phyloP scores from a whole-genome alignment of 2,797 vertebrate genomes.

The Chaunax sp. region DNA sequence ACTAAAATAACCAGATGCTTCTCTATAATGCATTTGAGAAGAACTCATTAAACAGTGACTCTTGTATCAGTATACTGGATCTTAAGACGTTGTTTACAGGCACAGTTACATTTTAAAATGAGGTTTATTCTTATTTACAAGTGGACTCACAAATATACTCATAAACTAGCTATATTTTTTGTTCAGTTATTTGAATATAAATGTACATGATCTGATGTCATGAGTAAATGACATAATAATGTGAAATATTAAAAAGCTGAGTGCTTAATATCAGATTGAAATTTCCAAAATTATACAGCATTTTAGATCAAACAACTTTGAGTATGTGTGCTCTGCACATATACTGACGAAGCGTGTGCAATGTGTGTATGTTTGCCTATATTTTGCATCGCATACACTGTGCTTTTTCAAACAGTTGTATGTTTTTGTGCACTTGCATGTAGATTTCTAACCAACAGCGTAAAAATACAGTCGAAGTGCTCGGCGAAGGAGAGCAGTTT shows the following conservation, averaged over 20 bases:
- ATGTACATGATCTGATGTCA: neutral
- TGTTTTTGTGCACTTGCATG: slow-evolving; percentile 44
- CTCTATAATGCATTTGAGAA: slow-evolving; percentile 1
- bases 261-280: neutral
- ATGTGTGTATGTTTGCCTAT: slow-evolving; percentile 36
- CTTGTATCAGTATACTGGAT: slow-evolving; percentile 1
- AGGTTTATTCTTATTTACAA: slow-evolving; percentile 22
- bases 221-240: slow-evolving; percentile 13
- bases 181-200: neutral
- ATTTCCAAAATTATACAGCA: neutral
- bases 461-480: slow-evolving; percentile 70
- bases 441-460: slow-evolving; percentile 61
- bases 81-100: slow-evolving; percentile 12
- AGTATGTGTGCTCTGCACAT: no score
- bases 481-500: slow-evolving; percentile 72
- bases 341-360: neutral
- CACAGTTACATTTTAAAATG: slow-evolving; percentile 17
- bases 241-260: neutral
- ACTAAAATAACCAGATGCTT: slow-evolving; percentile 37
- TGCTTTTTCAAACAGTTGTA: slow-evolving; percentile 38
- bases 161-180: neutral
- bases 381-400: slow-evolving; percentile 11
- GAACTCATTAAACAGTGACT: slow-evolving; percentile 28
- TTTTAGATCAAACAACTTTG: no score
- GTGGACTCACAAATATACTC: neutral